A percentile compares a stretch with the other conserved stretches of the same genome.
phyloP scores from a whole-genome alignment of 2,113 vertebrate genomes.

The Nothoprocta perdicaria region DNA sequence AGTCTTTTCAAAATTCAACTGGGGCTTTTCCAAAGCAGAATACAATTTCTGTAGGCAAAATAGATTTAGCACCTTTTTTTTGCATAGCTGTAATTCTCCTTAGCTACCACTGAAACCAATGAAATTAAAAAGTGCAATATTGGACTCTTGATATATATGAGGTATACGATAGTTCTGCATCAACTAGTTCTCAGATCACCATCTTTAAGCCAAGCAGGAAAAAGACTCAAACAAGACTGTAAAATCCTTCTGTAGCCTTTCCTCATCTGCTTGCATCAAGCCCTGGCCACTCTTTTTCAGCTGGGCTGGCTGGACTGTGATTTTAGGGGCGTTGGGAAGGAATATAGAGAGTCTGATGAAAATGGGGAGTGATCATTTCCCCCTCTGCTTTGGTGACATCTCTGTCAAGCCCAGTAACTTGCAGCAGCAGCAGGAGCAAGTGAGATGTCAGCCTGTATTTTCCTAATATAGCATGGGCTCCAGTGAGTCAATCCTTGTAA shows the following conservation, averaged over 20 bases:
- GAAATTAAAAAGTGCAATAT: background rate
- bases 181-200: background rate
- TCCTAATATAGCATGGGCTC: background rate
- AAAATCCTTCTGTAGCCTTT: background rate
- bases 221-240: background rate
- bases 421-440: background rate
- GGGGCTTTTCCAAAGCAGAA: slow-evolving; percentile 46
- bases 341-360: background rate
- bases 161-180: background rate
- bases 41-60: slow-evolving; percentile 41
- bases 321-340: background rate
- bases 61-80: slow-evolving; percentile 5
- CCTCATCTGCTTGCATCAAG: background rate
- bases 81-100: background rate
- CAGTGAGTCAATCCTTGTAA: background rate
- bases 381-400: background rate
- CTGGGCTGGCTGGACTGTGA: background rate
- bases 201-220: background rate
- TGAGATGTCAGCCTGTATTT: background rate
- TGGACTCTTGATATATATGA: background rate
- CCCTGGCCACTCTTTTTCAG: background rate
- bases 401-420: background rate
- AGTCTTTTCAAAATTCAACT: slow-evolving; percentile 47
- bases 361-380: background rate
- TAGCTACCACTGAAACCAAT: background rate